These are phyloP conservation scores for Stenodema calcarata DNA, from an alignment of 2,888 invertebrate genomes.

Conservation along the genomic window DNA sequence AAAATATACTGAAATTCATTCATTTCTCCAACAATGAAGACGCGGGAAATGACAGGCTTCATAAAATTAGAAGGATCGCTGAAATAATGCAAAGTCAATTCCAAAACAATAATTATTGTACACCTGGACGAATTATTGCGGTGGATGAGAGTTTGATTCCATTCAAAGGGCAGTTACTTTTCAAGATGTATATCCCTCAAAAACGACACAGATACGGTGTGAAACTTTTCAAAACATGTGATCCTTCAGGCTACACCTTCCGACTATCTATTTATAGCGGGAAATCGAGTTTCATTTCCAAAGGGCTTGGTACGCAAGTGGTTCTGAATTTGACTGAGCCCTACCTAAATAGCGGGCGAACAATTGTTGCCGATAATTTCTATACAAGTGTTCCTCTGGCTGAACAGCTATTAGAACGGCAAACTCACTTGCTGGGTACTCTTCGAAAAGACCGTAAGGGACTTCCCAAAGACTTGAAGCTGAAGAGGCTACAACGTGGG, in stretches of 20 bases:
- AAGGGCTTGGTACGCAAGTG: conserved; percentile 4
- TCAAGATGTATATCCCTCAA: conserved; percentile 58
- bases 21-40: too few relatives aligned
- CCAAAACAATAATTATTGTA: too few relatives aligned
- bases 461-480: conserved; percentile 52
- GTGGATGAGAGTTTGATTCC: conserved; percentile 59
- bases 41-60: too few relatives aligned
- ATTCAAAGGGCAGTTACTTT: conserved; percentile 58
- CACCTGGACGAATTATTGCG: conserved; percentile 57
- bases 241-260: conserved; percentile 58
- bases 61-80: too few relatives aligned
- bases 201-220: conserved; percentile 59
- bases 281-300: conserved; percentile 51
- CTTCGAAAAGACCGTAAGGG: conserved; percentile 50
- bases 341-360: conserved; percentile 17
- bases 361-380: conserved; percentile 46
- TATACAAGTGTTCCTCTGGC: conserved; percentile 54
- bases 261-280: conserved; percentile 58
- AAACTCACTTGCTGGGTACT: conserved; percentile 54
- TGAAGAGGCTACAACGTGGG: conserved; percentile 49
- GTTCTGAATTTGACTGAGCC: conserved; percentile 18
- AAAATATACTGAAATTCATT: too few relatives aligned
- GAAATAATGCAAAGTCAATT: too few relatives aligned
- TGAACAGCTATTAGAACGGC: conserved; percentile 41
- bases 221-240: conserved; percentile 59